Conservation (phyloP, 2,797 vertebrate genomes). For the Sarcoramphus papa region DNA sequence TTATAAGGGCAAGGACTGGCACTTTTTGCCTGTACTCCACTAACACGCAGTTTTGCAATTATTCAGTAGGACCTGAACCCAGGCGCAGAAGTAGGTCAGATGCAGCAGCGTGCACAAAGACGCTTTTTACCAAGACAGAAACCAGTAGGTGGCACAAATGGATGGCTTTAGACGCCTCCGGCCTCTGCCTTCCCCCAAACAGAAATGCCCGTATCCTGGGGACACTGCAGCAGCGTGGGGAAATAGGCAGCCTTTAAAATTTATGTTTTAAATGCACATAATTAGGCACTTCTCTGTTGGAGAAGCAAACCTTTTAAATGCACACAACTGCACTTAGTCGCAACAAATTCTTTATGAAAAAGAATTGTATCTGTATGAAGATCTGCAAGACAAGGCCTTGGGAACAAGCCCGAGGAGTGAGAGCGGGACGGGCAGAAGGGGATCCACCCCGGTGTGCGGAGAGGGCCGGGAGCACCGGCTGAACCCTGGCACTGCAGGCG, state of each 20-base stretch:
- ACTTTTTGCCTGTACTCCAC: accelerated
- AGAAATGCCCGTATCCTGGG: accelerated
- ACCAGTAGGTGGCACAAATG: not conserved
- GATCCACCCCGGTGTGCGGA: accelerated
- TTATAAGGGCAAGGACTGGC: not conserved
- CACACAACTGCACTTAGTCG: accelerated
- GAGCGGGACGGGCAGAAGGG: accelerated
- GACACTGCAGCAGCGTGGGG: accelerated
- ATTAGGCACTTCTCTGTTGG: accelerated
- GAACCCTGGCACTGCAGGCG: accelerated
- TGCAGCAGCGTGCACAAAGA: not conserved
- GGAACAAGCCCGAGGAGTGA: accelerated
- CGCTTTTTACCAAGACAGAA: not conserved
- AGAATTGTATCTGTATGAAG: accelerated
- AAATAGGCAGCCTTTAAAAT: no score
- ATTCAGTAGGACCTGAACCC: accelerated
- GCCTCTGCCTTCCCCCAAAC: no score
- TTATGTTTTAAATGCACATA: accelerated
- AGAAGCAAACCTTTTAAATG: not conserved
- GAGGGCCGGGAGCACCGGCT: accelerated
- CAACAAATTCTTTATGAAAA: accelerated
- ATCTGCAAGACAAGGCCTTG: accelerated
- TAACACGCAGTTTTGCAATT: accelerated
- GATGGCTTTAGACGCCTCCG: accelerated
- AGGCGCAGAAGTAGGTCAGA: not conserved